Conservation (phyloP, 2,797 vertebrate genomes). For the Streptopelia turtur region DNA sequence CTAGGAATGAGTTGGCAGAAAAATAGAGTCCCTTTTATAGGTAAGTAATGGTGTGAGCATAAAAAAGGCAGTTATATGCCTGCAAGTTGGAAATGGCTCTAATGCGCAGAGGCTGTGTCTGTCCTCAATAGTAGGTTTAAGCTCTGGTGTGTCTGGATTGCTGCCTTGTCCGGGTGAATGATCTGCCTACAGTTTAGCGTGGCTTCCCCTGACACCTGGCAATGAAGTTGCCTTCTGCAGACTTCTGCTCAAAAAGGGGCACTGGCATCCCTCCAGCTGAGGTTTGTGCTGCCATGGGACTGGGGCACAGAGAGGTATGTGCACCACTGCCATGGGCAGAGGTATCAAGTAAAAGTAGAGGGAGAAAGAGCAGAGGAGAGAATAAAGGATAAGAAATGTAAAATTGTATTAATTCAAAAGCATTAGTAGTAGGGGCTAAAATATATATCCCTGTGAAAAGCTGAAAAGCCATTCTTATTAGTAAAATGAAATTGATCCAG, state of each 20-base stretch:
- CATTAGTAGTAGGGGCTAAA: background rate
- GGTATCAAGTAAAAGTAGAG: background rate
- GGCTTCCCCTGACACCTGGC: background rate
- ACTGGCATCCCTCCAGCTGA: background rate
- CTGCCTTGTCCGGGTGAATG: background rate
- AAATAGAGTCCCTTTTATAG: conserved; percentile 8
- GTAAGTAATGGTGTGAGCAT: conserved; percentile 24
- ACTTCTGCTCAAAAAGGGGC: background rate
- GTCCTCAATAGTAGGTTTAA: background rate
- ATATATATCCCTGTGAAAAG: background rate
- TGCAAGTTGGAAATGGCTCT: background rate
- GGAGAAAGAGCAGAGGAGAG: background rate
- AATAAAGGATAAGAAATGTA: background rate
- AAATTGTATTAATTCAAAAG: background rate
- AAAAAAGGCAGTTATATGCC: background rate
- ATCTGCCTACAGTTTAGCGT: background rate
- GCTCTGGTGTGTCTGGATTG: background rate
- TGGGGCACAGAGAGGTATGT: background rate
- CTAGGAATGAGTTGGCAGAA: conserved; percentile 50
- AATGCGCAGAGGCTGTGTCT: background rate
- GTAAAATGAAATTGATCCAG: background rate
- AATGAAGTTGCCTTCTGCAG: background rate
- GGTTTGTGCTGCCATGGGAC: background rate
- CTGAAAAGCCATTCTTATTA: conserved; percentile 7
- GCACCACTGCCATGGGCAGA: background rate